Conservation (phyloP, 2,797 vertebrate species). For the Prunella strophiata region DNA sequence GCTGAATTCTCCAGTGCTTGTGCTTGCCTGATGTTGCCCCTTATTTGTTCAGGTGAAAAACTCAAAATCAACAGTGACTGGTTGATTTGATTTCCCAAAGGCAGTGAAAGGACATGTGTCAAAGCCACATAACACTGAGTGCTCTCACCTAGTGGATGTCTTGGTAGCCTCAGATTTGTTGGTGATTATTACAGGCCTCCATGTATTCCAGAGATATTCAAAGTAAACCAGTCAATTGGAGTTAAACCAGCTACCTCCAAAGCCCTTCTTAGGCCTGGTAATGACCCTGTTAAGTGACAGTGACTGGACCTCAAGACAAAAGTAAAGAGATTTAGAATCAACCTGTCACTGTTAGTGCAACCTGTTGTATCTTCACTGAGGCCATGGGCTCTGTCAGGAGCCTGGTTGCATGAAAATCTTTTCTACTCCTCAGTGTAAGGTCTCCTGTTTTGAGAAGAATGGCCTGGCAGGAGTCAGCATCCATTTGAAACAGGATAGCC, state of each 20-base stretch:
- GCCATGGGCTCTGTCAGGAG: background rate
- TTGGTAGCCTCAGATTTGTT: background rate
- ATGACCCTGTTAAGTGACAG: background rate
- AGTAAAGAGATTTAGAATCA: background rate
- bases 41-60: background rate
- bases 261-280: background rate
- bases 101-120: background rate
- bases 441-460: background rate
- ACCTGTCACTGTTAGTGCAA: background rate
- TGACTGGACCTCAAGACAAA: background rate
- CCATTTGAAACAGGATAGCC: background rate
- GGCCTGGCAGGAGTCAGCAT: background rate
- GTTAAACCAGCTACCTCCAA: background rate
- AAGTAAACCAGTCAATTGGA: background rate
- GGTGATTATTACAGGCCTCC: background rate
- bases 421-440: background rate
- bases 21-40: background rate
- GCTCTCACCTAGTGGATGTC: background rate
- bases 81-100: background rate
- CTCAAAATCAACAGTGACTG: background rate
- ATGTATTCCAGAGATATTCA: background rate
- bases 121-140: background rate
- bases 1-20: background rate
- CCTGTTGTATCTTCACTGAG: accelerated
- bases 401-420: background rate